Evolutionary conservation across 2,113 vertebrate species (phyloP).

Genomic region (Bufo gargarizans): DNA sequence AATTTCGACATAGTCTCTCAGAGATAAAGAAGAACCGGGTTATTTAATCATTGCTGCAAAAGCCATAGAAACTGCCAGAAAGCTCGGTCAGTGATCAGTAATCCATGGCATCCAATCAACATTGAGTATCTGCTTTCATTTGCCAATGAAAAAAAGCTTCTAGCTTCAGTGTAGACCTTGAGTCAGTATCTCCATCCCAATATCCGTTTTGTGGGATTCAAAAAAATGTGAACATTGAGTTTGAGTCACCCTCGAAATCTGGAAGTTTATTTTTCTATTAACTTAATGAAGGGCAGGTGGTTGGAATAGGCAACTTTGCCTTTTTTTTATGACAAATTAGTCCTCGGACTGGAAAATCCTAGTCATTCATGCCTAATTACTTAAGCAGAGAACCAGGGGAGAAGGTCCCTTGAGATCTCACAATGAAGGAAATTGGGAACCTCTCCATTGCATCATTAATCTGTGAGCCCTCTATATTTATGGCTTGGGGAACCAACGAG

Average conservation of each 20-base stretch:
- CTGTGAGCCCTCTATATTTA: constrained; percentile 30
- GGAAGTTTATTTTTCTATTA: background rate
- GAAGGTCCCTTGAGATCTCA: constrained; percentile 15
- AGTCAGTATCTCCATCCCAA: background rate
- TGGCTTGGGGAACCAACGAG: constrained; percentile 3
- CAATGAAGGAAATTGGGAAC: constrained; percentile 15
- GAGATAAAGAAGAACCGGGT: background rate
- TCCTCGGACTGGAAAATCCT: background rate
- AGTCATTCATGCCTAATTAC: constrained; percentile 20
- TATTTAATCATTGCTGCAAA: background rate
- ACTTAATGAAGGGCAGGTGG: background rate
- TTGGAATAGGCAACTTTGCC: background rate
- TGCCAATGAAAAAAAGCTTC: background rate
- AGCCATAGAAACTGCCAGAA: background rate
- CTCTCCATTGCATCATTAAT: constrained; percentile 43
- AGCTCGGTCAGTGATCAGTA: background rate
- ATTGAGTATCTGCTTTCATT: background rate
- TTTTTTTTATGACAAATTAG: background rate
- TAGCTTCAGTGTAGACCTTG: background rate
- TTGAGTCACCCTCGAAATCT: background rate
- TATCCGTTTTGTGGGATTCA: background rate
- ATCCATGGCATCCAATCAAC: background rate
- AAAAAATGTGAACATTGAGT: background rate
- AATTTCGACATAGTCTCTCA: background rate
- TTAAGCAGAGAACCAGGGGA: background rate